Evolutionary conservation across 2,113 vertebrate genomes (phyloP).

Genomic region (Penelope pileata): DNA sequence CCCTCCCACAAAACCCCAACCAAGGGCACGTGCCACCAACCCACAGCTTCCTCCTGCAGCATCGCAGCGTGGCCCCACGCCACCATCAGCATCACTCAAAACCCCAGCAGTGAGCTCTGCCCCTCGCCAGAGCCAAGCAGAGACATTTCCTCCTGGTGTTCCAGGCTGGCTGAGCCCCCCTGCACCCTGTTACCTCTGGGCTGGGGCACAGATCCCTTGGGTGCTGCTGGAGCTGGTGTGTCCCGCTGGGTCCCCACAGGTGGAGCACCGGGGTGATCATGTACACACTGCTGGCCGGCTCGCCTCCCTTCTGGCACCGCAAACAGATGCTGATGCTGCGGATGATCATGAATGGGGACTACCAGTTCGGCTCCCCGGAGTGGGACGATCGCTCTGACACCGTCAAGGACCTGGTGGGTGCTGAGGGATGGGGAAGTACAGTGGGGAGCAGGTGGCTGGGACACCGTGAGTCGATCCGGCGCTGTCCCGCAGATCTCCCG

Average conservation of each 20-base stretch:
- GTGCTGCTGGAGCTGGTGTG: neutral
- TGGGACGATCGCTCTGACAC: conserved; percentile 97
- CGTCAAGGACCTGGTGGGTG: conserved; percentile 91
- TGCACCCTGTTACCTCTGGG: accelerated
- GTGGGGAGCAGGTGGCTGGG: accelerated
- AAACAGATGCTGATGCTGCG: conserved; percentile 98
- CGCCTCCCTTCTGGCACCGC: conserved; percentile 97
- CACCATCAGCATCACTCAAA: neutral
- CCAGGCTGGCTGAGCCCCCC: neutral
- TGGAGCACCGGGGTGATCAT: conserved; percentile 98
- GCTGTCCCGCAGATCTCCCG: conserved; percentile 83
- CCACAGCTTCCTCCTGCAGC: neutral
- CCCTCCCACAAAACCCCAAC: neutral
- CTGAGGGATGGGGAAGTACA: accelerated
- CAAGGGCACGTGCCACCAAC: neutral
- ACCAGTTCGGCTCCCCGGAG: conserved; percentile 90
- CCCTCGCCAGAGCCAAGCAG: accelerated
- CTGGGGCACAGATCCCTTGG: accelerated
- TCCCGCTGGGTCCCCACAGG: conserved; percentile 60
- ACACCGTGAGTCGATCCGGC: accelerated
- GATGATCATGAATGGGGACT: conserved; percentile 92
- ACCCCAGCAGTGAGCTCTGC: neutral
- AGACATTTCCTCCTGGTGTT: neutral
- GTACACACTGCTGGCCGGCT: conserved; percentile 96
- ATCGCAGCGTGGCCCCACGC: neutral